A percentile compares a stretch with the other conserved stretches of the same genome.
These are phyloP conservation scores for Noctua janthina DNA, from an alignment of 2,888 invertebrate species.

Conservation along the genomic window DNA sequence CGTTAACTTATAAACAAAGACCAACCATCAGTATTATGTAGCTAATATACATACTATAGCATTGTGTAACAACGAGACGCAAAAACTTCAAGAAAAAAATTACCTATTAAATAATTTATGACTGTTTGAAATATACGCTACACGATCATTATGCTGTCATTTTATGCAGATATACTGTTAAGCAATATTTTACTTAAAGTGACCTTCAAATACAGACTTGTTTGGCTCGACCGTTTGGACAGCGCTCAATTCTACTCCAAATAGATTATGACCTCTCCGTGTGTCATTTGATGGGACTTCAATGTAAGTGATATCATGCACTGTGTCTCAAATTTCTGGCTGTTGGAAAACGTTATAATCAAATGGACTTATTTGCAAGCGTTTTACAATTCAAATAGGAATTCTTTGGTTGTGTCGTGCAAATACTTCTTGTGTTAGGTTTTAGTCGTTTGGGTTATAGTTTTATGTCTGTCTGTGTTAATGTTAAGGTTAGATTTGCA, in stretches of 20 bases:
- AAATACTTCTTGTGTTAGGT: conserved; percentile 48
- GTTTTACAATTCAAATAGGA: conserved; percentile 70
- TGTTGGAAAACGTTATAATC: conserved; percentile 59
- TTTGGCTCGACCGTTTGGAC: conserved; percentile 45
- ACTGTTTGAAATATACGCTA: conserved; percentile 40
- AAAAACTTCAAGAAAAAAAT: conserved; percentile 41
- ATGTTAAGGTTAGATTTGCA: conserved; percentile 4
- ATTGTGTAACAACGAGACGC: conserved; percentile 20
- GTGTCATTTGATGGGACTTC: conserved; percentile 36
- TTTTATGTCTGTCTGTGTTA: conserved; percentile 17
- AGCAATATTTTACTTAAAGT: conserved; percentile 57
- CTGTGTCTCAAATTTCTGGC: conserved; percentile 56
- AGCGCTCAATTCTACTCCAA: conserved; percentile 42
- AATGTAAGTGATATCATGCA: conserved; percentile 51
- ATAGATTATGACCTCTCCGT: conserved; percentile 40
- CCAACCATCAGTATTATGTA: conserved; percentile 13
- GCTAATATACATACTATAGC: conserved; percentile 36
- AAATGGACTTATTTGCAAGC: conserved; percentile 64
- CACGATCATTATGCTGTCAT: conserved; percentile 42
- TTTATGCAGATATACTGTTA: conserved; percentile 59
- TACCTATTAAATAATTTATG: conserved; percentile 53
- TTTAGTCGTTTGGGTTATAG: conserved; percentile 38
- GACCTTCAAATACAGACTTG: conserved; percentile 62
- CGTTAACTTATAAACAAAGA: conserved; percentile 23
- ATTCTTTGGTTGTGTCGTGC: conserved; percentile 59